Evolutionary conservation across 2,113 vertebrate species (phyloP), one percentile per base, ranked within the genome.

Genomic region (Nannospalax galili): DNA sequence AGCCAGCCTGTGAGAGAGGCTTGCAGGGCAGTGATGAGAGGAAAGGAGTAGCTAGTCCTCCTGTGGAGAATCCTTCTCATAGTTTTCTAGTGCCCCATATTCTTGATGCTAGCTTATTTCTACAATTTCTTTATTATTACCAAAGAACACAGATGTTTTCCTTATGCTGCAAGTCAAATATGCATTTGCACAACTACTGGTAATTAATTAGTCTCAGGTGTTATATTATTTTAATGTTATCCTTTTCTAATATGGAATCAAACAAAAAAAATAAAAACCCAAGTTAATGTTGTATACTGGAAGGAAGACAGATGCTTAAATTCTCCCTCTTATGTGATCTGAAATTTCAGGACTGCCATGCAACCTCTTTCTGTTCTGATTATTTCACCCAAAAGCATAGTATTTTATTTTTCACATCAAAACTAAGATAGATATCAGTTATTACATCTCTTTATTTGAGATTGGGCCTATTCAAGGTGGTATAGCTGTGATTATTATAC

Each of bases 361-460:
- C 65, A 72, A 85, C 22, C 72, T 85, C 16, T 79, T 35, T 90
- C 48, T 93, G 17, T 72, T 85, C 60, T 28, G 60, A 67, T 92
- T 78, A 79, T 87, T 96, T 92, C 28, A 90, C 28, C 37, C 73
- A 45, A 65, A 72, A 7, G 78, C 24, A 88, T 52, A 94, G 58
- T 78, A 60, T 77, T 75, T 85, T 92, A 9, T 7, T 65, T 62
- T 62, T 62, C 60, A 62, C 22, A 16, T 62, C 60, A 62, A 62
- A 62, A 19, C 60, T 62, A 19, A 62, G 3, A 62, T 19, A 62
- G 60, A 62, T 22, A 62, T 8, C 48, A 52, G 60, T 8, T 22
- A 62, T 62, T 16, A 62, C 17, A 16, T 58, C 15, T 62, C 15
- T 62, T 62, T 22, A 62, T 7, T 10, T 62, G 48, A 52, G 48